These are phyloP conservation scores for Furcula furcula DNA, from an alignment of 2,888 invertebrate species.

Conservation along the genomic window DNA sequence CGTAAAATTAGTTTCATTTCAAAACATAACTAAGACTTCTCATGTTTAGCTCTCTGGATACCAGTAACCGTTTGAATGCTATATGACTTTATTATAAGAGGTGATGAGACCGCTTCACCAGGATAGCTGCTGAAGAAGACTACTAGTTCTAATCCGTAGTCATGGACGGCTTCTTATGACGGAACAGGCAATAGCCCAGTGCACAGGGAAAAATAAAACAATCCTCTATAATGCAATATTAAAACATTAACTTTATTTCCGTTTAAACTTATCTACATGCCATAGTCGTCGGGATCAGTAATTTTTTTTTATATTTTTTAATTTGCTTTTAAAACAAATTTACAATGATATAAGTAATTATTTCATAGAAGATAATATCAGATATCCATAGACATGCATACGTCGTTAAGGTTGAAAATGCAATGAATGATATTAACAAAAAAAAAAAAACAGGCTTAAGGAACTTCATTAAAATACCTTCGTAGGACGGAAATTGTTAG, in stretches of 20 bases:
- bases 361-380: not conserved
- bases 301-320: constrained; percentile 47
- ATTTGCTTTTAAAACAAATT: constrained; percentile 41
- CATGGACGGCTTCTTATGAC: no score
- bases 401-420: not conserved
- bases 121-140: no score
- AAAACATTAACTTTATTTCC: constrained; percentile 32
- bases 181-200: no score
- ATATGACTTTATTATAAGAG: no score
- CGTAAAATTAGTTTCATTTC: no score
- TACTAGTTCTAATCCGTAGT: no score
- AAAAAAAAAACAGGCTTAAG: not conserved
- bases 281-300: constrained; percentile 59
- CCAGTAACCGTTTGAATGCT: no score
- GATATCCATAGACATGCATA: not conserved
- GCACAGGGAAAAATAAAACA: no score
- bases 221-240: constrained; percentile 8
- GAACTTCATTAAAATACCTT: not conserved
- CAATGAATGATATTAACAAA: not conserved
- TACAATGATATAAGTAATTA: constrained; percentile 32
- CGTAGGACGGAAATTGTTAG: not conserved
- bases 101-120: no score
- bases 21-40: no score
- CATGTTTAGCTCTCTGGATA: no score
- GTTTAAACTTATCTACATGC: constrained; percentile 41